Conservation (phyloP, 2,888 invertebrate species). For the Andrena bicolor region DNA sequence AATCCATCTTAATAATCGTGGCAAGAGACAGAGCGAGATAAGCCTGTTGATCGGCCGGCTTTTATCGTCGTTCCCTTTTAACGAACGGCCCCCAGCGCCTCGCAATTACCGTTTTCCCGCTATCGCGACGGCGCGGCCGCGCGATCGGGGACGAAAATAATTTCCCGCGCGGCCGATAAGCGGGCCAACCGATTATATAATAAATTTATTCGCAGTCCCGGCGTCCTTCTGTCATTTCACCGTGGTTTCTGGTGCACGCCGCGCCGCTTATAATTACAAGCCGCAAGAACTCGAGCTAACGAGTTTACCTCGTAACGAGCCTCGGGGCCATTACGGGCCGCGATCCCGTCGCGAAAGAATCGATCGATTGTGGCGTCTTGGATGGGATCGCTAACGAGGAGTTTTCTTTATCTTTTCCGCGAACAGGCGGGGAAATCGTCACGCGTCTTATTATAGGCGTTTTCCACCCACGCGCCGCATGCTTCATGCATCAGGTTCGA, state of each 20-base stretch:
- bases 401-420: background rate
- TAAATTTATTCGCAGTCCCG: slow-evolving; percentile 27
- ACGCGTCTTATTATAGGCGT: slow-evolving; percentile 1
- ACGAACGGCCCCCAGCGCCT: background rate
- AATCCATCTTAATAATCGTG: slow-evolving; percentile 16
- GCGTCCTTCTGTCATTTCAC: slow-evolving; percentile 9
- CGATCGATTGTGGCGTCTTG: background rate
- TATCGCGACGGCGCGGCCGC: slow-evolving; percentile 1
- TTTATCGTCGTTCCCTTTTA: slow-evolving; percentile 13
- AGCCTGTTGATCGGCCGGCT: background rate
- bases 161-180: slow-evolving; percentile 17
- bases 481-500: too few relatives aligned
- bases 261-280: slow-evolving; percentile 44
- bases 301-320: slow-evolving; percentile 54
- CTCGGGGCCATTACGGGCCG: slow-evolving; percentile 28
- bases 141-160: slow-evolving; percentile 23
- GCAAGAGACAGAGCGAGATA: background rate
- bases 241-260: background rate
- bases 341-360: slow-evolving; percentile 19
- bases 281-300: slow-evolving; percentile 32
- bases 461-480: too few relatives aligned
- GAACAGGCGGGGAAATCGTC: background rate
- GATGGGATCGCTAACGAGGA: slow-evolving; percentile 7
- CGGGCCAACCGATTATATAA: slow-evolving; percentile 33
- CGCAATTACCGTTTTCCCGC: slow-evolving; percentile 16